phyloP scores from a whole-genome alignment of 92 coral and sea anemone genomes.

The Epizoanthus fatuus region DNA sequence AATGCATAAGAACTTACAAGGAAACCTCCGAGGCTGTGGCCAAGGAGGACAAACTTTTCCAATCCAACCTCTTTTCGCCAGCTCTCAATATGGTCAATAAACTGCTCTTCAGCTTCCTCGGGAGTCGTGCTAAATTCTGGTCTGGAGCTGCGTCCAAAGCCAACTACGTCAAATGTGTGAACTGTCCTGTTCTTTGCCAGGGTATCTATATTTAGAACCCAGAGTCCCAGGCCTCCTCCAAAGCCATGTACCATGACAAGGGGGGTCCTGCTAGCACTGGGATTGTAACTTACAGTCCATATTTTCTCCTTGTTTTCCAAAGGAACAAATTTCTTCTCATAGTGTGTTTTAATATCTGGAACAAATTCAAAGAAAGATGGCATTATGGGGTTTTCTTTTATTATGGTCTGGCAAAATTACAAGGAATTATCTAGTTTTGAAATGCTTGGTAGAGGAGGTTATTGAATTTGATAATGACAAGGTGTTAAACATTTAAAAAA shows the following conservation, averaged over 20 bases:
- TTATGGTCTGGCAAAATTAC: too few species aligned
- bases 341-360: slow-evolving; percentile 78
- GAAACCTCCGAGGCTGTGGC: slow-evolving; percentile 98
- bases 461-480: too few species aligned
- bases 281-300: slow-evolving; percentile 92
- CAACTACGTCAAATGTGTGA: slow-evolving; percentile 89
- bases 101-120: slow-evolving; percentile 79
- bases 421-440: too few species aligned
- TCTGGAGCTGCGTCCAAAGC: slow-evolving; percentile 98
- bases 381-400: too few species aligned
- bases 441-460: too few species aligned
- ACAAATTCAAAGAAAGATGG: neutral
- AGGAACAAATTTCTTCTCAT: slow-evolving; percentile 78
- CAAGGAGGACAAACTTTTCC: slow-evolving; percentile 87
- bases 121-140: slow-evolving; percentile 82
- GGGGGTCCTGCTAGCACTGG: slow-evolving; percentile 73
- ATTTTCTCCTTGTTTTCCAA: slow-evolving; percentile 65
- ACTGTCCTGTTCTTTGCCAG: slow-evolving; percentile 85
- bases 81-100: slow-evolving; percentile 89
- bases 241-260: slow-evolving; percentile 96
- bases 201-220: slow-evolving; percentile 90
- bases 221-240: slow-evolving; percentile 95
- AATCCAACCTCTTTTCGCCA: slow-evolving; percentile 88
- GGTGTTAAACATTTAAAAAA: too few species aligned
- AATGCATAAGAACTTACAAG: slow-evolving; percentile 89